phyloP scores from a whole-genome alignment of 2,797 vertebrate genomes.

The Alectoris magna region DNA sequence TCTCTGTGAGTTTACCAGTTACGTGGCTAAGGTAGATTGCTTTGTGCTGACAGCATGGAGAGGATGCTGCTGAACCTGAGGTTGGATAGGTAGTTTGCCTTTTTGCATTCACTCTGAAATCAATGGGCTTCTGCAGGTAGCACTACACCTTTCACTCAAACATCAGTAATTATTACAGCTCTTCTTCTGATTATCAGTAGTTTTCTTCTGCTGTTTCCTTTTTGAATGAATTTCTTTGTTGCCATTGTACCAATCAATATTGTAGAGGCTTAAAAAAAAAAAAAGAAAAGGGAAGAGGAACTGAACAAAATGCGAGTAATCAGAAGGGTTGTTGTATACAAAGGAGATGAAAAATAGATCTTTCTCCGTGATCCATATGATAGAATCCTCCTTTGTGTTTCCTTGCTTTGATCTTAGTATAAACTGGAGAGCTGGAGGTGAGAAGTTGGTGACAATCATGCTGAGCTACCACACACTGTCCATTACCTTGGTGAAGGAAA shows the following conservation, averaged over 20 bases:
- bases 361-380: background rate
- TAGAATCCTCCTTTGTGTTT: background rate
- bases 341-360: background rate
- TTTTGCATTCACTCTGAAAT: background rate
- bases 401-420: background rate
- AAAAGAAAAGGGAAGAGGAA: background rate
- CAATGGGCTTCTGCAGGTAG: background rate
- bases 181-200: background rate
- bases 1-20: background rate
- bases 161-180: background rate
- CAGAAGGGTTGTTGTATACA: background rate
- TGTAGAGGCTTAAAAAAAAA: background rate
- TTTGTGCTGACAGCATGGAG: background rate
- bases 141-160: background rate
- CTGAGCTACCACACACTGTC: constrained; percentile 14
- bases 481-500: background rate
- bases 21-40: background rate
- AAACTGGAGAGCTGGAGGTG: background rate
- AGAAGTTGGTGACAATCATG: background rate
- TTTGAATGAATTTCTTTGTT: constrained; percentile 27
- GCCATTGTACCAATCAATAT: background rate
- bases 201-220: constrained; percentile 15
- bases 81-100: background rate
- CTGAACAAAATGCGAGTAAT: background rate
- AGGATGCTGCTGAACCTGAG: background rate